These are phyloP conservation scores for Pachydiplax longipennis DNA, from an alignment of 2,888 invertebrate species.

Conservation along the genomic window DNA sequence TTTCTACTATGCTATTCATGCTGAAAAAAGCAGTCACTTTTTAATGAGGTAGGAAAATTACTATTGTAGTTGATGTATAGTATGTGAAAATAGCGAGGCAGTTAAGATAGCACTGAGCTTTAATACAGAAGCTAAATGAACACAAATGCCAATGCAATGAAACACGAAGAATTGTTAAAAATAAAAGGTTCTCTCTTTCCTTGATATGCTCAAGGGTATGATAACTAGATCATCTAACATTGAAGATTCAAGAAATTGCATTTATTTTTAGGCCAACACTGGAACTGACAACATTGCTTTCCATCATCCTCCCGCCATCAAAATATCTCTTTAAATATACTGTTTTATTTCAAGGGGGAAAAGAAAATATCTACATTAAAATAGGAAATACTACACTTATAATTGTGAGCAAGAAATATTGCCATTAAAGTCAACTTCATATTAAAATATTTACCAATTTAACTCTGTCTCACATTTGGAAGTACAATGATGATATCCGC, in stretches of 20 bases:
- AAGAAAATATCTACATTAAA: not conserved
- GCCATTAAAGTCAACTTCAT: slow-evolving; percentile 2
- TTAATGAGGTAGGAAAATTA: not conserved
- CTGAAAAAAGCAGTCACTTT: not conserved
- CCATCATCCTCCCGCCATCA: not conserved
- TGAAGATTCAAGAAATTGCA: not conserved
- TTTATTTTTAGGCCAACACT: not conserved
- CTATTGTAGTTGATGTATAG: not conserved
- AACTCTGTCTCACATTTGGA: not conserved
- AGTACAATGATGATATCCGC: not conserved
- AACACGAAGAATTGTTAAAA: not conserved
- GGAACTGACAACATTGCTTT: not conserved
- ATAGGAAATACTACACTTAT: not conserved
- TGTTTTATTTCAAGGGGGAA: not conserved
- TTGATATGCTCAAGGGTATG: not conserved
- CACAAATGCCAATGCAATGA: not conserved
- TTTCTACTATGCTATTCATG: not conserved
- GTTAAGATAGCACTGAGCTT: not conserved
- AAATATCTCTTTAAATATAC: not conserved
- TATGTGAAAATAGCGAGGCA: not conserved
- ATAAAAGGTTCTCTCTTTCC: not conserved
- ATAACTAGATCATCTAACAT: not conserved
- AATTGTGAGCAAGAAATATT: not conserved
- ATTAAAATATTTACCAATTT: not conserved
- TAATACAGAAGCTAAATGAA: slow-evolving; percentile 2